Conservation (phyloP, 2,888 invertebrate genomes). For the Drosophila antonietae region DNA sequence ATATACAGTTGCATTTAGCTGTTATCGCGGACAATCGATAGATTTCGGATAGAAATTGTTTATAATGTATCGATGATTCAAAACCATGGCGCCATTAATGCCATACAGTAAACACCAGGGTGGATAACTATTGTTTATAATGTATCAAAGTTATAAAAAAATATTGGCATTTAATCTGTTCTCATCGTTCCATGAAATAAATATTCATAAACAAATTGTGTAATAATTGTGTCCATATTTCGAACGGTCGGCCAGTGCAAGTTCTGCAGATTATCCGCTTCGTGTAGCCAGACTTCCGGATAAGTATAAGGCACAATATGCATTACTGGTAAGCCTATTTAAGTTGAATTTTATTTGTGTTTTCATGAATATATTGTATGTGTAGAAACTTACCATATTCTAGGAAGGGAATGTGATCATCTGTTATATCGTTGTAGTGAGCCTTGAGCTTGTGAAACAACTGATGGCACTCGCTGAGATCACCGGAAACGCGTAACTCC, state of each 20-base stretch:
- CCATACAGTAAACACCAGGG: neutral
- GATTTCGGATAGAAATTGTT: neutral
- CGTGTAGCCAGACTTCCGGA: slow-evolving; percentile 95
- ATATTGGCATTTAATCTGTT: neutral
- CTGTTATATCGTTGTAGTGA: slow-evolving; percentile 90
- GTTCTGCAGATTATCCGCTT: slow-evolving; percentile 88
- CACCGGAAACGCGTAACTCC: slow-evolving; percentile 86
- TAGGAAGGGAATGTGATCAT: slow-evolving; percentile 95
- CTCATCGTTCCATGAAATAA: neutral
- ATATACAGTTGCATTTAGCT: slow-evolving; percentile 23
- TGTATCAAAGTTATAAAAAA: neutral
- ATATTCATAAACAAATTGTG: slow-evolving; percentile 38
- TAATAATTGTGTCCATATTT: slow-evolving; percentile 54
- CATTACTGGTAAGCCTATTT: slow-evolving; percentile 87
- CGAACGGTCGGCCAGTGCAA: slow-evolving; percentile 55
- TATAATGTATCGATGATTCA: neutral
- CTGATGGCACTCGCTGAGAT: slow-evolving; percentile 86
- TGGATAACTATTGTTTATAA: neutral
- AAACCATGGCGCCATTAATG: neutral
- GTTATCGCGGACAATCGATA: slow-evolving; percentile 12
- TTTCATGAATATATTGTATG: too few species aligned
- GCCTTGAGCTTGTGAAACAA: slow-evolving; percentile 88
- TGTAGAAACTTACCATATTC: slow-evolving; percentile 76
- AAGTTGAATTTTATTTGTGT: neutral
- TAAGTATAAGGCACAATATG: slow-evolving; percentile 97